Evolutionary conservation across 2,113 vertebrate genomes (phyloP).

Genomic region (Oenanthe melanoleuca): DNA sequence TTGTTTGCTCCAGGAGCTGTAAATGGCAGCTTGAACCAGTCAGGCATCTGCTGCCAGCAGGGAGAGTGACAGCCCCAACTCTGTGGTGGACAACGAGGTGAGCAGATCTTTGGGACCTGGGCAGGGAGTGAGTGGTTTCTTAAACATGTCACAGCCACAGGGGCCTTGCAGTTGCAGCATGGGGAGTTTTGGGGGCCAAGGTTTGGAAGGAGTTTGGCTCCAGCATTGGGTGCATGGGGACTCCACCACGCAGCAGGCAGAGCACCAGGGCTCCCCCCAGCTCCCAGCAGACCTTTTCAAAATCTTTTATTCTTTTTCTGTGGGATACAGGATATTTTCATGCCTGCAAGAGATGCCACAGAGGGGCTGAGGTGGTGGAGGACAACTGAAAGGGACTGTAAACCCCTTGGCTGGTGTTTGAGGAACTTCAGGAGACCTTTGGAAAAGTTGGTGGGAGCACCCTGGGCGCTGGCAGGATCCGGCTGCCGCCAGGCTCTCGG

Average conservation of each 20-base stretch:
- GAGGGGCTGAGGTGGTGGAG: neutral
- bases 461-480: neutral
- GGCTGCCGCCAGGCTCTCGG: rapidly evolving
- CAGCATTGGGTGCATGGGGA: neutral
- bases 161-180: neutral
- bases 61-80: neutral
- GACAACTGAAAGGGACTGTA: neutral
- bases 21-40: neutral
- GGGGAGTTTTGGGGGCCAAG: rapidly evolving
- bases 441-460: neutral
- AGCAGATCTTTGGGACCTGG: neutral
- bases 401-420: neutral
- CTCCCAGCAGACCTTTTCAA: neutral
- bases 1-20: neutral
- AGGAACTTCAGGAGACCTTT: neutral
- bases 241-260: neutral
- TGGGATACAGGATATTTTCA: neutral
- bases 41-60: neutral
- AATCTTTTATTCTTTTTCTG: neutral
- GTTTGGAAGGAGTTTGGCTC: neutral
- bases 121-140: neutral
- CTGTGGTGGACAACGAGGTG: rapidly evolving
- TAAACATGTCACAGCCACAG: neutral
- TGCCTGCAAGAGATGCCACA: rapidly evolving
- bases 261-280: neutral